Conservation (phyloP, 2,888 invertebrate species). For the Arge pagana region DNA sequence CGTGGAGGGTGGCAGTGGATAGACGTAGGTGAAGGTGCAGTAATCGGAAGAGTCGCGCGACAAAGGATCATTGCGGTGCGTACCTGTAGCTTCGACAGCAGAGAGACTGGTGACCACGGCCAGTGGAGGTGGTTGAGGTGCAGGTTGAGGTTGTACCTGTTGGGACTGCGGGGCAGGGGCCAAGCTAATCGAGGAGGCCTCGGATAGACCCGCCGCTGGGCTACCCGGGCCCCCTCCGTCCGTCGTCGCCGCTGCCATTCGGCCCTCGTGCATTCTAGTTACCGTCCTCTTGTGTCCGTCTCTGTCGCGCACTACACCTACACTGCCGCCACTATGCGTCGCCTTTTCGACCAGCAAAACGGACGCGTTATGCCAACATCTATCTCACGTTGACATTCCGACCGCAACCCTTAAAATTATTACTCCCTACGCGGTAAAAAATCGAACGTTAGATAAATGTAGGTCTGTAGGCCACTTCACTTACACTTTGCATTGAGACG, state of each 20-base stretch:
- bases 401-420: slow-evolving; percentile 49
- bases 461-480: slow-evolving; percentile 90
- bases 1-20: too few species aligned
- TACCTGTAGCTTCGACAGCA: slow-evolving; percentile 45
- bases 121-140: slow-evolving; percentile 13
- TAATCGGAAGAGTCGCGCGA: too few species aligned
- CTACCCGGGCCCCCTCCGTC: slow-evolving; percentile 30
- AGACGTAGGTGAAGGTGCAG: too few species aligned
- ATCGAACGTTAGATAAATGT: slow-evolving; percentile 75
- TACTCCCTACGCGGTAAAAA: slow-evolving; percentile 60
- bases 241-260: slow-evolving; percentile 47
- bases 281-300: slow-evolving; percentile 23
- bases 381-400: slow-evolving; percentile 39
- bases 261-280: slow-evolving; percentile 49
- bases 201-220: slow-evolving; percentile 28
- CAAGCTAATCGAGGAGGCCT: slow-evolving; percentile 21
- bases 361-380: slow-evolving; percentile 36
- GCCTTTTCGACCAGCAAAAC: slow-evolving; percentile 31
- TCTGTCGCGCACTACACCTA: slow-evolving; percentile 25
- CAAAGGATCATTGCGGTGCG: too few species aligned
- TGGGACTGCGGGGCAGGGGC: slow-evolving; percentile 14
- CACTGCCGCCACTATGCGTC: slow-evolving; percentile 19
- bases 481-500: slow-evolving; percentile 80
- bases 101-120: slow-evolving; percentile 21
- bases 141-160: slow-evolving; percentile 17